Base-by-base conservation (phyloP, 2,113 vertebrate species). In the Cololabis saira region DNA sequence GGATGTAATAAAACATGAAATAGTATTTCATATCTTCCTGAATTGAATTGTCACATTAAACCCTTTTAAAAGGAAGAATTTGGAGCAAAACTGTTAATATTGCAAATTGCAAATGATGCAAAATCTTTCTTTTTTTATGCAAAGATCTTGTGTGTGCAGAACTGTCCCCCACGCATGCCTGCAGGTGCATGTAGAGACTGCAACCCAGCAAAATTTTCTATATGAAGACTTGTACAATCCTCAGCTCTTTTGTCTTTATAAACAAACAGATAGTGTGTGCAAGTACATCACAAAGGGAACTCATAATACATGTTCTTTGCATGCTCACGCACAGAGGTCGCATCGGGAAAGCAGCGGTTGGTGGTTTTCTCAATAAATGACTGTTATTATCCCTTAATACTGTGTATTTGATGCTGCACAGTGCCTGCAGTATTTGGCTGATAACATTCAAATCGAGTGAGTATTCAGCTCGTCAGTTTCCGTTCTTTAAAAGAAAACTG, bases 1-100 rank as follows among this genome's bases (percentile, higher is more conserved):
- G 66, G 69, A 61, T 64, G 67, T 81, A 72, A 86, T 82, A 77
- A 84, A 74, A 69, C 82, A 72, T 88, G 81, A 85, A 83, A 73
- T 74, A 71, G 83, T 74, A 83, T 81, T 83, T 72, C 13, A 77
- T 59, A 71, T 85, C 77, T 84, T 76, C 78, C 74, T 67, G 71
- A 88, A 72, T 82, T 77, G 72, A 76, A 82, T 50, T 70, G 44
- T 71, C 47, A 48, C 65, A 71, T 85, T 80, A 83, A 77, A 73
- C 69, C 68, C 76, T 16, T n/a, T 44, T 44, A 14, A 44, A 44
- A 5, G 42, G 13, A 1, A 45, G n/a, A 17, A 45, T 45, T n/a
- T n/a, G 6, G 16, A 45, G 12, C 15, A 45, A 15, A 2, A 15
- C 24, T 27, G 24, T 27, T 27, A 2, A 27, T 27, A 49, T 11